Evolutionary conservation across 2,113 vertebrate species (phyloP).

Genomic region (Glaucidium brasilianum): DNA sequence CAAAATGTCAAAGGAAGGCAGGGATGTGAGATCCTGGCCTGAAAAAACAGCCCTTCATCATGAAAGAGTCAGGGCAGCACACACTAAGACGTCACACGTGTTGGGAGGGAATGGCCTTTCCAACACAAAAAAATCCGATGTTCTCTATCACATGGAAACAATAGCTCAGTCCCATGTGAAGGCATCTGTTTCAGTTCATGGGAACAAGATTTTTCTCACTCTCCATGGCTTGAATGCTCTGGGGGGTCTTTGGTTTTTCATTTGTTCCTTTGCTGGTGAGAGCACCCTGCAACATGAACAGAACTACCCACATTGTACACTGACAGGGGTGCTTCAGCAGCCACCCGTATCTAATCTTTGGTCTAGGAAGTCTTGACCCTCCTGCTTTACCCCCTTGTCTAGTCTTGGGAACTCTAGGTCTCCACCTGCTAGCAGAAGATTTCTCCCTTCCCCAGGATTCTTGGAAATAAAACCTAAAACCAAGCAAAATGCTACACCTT

Average conservation of each 20-base stretch:
- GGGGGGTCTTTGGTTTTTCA: neutral
- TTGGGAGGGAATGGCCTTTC: neutral
- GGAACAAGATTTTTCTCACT: neutral
- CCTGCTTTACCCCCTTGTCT: neutral
- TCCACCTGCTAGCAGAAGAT: neutral
- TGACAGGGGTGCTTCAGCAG: neutral
- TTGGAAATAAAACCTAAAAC: neutral
- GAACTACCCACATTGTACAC: neutral
- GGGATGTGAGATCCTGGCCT: neutral
- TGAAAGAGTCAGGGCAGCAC: neutral
- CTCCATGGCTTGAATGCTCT: neutral
- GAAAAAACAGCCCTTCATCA: neutral
- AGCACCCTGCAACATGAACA: rapidly evolving
- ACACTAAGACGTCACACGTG: neutral
- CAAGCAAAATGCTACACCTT: neutral
- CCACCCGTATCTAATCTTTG: neutral
- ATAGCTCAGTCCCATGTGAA: neutral
- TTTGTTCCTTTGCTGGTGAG: neutral
- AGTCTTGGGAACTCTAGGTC: neutral
- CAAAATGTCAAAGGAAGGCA: neutral
- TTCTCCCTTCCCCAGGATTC: neutral
- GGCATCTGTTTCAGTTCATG: neutral
- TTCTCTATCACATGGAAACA: neutral
- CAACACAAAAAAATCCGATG: neutral
- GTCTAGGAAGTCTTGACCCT: neutral